Evolutionary conservation across 2,797 vertebrate genomes (phyloP).

Genomic region (Hydrophis major): DNA sequence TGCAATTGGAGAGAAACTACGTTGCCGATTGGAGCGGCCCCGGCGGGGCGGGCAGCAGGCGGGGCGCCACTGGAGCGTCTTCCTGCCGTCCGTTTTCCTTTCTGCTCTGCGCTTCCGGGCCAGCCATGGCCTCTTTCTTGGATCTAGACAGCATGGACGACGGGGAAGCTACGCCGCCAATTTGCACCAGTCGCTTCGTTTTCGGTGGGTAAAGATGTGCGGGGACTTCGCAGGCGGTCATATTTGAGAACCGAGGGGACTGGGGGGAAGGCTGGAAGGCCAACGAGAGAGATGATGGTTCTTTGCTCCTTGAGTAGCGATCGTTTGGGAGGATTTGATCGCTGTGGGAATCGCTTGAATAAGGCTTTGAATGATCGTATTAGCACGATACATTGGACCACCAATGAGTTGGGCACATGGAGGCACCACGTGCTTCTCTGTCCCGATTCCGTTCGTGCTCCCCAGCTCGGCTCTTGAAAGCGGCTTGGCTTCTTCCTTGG

Average conservation of each 20-base stretch:
- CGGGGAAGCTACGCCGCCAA: neutral
- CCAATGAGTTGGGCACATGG: neutral
- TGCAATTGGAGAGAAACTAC: neutral
- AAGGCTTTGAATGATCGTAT: no score
- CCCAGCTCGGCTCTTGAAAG: neutral
- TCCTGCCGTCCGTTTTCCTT: neutral
- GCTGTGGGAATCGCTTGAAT: neutral
- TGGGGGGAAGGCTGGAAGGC: accelerated
- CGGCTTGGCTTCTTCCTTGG: neutral
- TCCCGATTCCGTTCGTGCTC: neutral
- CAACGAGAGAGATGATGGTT: neutral
- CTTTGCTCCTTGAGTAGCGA: neutral
- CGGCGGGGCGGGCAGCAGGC: neutral
- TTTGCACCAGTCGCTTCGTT: neutral
- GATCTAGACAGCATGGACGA: neutral
- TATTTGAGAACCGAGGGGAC: accelerated
- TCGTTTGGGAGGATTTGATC: neutral
- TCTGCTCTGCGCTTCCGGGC: neutral
- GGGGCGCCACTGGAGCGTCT: neutral
- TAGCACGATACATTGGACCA: neutral
- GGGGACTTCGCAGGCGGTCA: no score
- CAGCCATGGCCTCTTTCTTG: neutral
- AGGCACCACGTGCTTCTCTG: neutral
- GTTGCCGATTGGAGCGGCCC: neutral
- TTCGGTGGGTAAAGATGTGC: neutral